These are phyloP conservation scores for Zosterops pallidus DNA, from an alignment of 2,113 vertebrate genomes.

Conservation along the genomic window DNA sequence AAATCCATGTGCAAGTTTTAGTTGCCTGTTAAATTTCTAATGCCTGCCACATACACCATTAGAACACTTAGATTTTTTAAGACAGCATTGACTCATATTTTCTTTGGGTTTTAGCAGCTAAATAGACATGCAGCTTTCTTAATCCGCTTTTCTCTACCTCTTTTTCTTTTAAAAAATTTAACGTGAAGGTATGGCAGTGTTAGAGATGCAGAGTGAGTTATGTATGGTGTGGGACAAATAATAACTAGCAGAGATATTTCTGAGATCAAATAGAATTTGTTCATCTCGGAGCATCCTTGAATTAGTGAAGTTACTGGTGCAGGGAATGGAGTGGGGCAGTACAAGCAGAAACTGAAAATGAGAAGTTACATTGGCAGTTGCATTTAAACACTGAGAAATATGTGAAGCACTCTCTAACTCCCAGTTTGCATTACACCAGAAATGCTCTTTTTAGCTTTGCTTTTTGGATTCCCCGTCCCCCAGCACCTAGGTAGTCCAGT, in stretches of 20 bases:
- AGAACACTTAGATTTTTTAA: conserved; percentile 52
- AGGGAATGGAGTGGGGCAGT: neutral
- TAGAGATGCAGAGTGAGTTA: neutral
- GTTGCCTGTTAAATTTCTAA: conserved; percentile 65
- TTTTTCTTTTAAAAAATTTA: neutral
- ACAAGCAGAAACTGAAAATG: neutral
- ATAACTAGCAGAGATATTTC: neutral
- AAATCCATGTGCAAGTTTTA: conserved; percentile 56
- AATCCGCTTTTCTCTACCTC: neutral
- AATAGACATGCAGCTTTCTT: neutral
- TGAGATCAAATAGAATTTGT: neutral
- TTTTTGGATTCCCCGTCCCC: neutral
- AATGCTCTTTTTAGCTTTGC: neutral
- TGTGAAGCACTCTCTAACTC: neutral
- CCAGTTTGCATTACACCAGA: neutral
- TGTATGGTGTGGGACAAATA: neutral
- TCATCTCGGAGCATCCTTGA: neutral
- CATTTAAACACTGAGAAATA: neutral
- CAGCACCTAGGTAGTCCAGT: conserved; percentile 7
- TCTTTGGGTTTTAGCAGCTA: conserved; percentile 21
- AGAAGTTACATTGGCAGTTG: neutral
- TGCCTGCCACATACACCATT: conserved; percentile 56
- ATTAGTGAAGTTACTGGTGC: neutral
- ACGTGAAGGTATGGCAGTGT: neutral
- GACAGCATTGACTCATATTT: conserved; percentile 9